These are phyloP conservation scores for Tonatia bakeri DNA, from an alignment of 2,113 vertebrate genomes.

Conservation along the genomic window DNA sequence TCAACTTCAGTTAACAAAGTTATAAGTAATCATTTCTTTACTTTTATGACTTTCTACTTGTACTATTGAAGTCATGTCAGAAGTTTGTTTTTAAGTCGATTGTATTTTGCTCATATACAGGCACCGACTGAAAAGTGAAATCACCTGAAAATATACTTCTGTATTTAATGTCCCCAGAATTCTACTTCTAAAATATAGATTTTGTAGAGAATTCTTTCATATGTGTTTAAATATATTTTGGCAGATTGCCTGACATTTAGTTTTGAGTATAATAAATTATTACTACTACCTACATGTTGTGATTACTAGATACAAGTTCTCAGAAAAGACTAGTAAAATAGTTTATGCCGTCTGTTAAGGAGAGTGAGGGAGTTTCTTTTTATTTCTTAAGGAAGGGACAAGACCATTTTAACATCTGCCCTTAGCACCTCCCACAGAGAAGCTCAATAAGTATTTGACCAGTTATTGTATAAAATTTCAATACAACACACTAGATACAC, in stretches of 20 bases:
- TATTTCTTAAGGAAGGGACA: neutral
- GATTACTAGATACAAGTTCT: constrained; percentile 26
- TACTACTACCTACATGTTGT: neutral
- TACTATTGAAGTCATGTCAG: neutral
- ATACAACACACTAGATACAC: neutral
- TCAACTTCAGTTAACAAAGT: constrained; percentile 9
- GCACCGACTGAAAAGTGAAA: neutral
- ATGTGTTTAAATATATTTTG: constrained; percentile 32
- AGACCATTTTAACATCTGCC: neutral
- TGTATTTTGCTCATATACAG: neutral
- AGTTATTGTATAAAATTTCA: neutral
- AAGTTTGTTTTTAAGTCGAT: constrained; percentile 20
- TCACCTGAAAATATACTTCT: constrained; percentile 2
- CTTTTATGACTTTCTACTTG: neutral
- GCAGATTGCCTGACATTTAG: constrained; percentile 30
- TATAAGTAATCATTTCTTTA: constrained; percentile 13
- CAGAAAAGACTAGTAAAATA: constrained; percentile 40
- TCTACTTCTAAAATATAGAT: neutral
- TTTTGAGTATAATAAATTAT: constrained; percentile 60
- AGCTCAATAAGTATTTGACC: neutral
- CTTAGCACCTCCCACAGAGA: neutral
- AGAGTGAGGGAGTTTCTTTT: neutral
- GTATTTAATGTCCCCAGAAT: neutral
- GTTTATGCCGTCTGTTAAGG: neutral
- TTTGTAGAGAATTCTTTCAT: neutral